These are phyloP conservation scores for Miniopterus natalensis DNA, from an alignment of 2,113 vertebrate genomes.

Conservation along the genomic window DNA sequence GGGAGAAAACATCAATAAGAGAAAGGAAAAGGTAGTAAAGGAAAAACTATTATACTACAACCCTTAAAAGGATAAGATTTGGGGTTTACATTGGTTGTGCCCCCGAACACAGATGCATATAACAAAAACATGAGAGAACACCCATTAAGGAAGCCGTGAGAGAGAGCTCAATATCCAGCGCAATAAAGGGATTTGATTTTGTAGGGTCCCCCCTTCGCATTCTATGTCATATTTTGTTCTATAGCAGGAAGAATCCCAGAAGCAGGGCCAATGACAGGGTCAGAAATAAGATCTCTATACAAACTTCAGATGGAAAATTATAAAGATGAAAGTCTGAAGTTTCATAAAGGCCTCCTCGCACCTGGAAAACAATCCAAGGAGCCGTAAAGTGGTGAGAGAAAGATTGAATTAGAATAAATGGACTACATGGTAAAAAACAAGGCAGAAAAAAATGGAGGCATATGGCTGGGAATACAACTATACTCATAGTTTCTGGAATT, in stretches of 20 bases:
- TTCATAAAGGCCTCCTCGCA: neutral
- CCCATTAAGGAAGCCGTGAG: neutral
- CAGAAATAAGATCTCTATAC: neutral
- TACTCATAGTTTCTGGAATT: neutral
- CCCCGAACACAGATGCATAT: neutral
- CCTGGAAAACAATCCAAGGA: neutral
- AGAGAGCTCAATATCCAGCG: neutral
- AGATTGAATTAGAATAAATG: neutral
- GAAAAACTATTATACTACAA: neutral
- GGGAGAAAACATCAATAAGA: neutral
- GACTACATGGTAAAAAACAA: neutral
- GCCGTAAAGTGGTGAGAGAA: neutral
- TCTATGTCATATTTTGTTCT: neutral
- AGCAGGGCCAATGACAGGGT: neutral
- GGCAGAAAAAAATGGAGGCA: neutral
- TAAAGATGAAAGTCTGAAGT: neutral
- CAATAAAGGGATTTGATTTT: neutral
- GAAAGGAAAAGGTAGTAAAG: neutral
- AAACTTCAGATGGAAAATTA: neutral
- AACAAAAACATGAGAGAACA: neutral
- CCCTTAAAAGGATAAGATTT: neutral
- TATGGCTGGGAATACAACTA: neutral
- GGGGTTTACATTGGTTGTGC: neutral
- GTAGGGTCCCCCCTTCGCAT: neutral
- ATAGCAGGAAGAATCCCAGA: constrained; percentile 12